These are phyloP conservation scores for Caligus rogercresseyi DNA, from an alignment of 1,140 invertebrate genomes.

Conservation along the genomic window DNA sequence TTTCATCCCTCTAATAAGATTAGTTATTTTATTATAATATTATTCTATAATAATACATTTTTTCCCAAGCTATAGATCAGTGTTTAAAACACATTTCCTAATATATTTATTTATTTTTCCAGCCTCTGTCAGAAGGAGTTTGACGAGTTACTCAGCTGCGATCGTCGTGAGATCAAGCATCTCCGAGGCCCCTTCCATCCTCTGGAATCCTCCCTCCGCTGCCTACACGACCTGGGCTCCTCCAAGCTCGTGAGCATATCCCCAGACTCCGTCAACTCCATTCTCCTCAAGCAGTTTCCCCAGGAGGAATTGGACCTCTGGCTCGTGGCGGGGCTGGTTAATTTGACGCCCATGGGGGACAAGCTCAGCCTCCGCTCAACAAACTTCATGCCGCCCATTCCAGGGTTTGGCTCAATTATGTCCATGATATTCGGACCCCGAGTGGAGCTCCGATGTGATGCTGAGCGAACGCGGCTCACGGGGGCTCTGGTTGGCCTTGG, in stretches of 20 bases:
- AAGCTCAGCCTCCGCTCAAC: not conserved
- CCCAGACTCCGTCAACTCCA: not conserved
- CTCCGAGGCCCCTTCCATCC: not conserved
- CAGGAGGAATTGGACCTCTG: not conserved
- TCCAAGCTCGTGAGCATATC: not conserved
- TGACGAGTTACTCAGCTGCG: not conserved
- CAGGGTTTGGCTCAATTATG: not conserved
- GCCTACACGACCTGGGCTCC: not conserved
- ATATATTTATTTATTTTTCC: slow-evolving; percentile 1
- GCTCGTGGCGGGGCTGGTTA: not conserved
- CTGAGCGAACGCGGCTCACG: not conserved
- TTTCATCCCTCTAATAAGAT: too few relatives aligned
- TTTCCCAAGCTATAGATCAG: too few relatives aligned
- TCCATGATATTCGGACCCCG: not conserved
- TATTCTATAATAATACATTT: too few relatives aligned
- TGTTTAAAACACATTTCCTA: too few relatives aligned
- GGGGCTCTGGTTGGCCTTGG: not conserved
- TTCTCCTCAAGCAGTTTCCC: not conserved
- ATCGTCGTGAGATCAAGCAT: not conserved
- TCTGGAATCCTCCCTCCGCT: not conserved
- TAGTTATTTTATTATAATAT: too few relatives aligned
- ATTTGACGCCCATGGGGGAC: not conserved
- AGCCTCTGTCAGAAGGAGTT: not conserved
- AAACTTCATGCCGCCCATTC: not conserved
- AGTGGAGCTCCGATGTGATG: not conserved